A percentile compares a stretch with the other conserved stretches of the same genome.
Evolutionary conservation across 2,797 vertebrate genomes (phyloP).

Genomic region (Denticeps clupeoides): DNA sequence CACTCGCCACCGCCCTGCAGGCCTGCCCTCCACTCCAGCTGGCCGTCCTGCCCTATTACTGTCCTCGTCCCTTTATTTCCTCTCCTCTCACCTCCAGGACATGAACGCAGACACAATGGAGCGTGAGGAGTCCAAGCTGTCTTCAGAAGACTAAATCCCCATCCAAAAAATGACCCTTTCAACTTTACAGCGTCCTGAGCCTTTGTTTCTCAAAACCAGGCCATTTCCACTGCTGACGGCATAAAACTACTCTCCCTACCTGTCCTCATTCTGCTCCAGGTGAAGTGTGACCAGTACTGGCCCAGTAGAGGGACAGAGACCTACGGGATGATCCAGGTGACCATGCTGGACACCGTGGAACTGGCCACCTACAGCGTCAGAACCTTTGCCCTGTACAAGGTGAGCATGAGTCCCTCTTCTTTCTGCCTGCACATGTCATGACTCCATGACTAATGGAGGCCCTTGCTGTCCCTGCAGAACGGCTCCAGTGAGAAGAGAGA

Average conservation of each 20-base stretch:
- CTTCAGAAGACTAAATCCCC: neutral
- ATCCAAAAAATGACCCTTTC: neutral
- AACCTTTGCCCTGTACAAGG: slow-evolving; percentile 87
- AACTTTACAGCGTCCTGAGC: neutral
- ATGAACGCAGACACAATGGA: neutral
- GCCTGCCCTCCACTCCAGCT: slow-evolving; percentile 3
- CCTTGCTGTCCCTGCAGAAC: slow-evolving; percentile 52
- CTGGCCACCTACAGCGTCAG: slow-evolving; percentile 85
- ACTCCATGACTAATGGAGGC: neutral
- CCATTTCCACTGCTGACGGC: neutral
- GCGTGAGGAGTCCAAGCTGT: neutral
- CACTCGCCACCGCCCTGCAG: neutral
- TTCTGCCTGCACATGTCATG: neutral
- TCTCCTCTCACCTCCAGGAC: neutral
- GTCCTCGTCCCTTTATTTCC: too few relatives aligned
- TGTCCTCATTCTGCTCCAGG: slow-evolving; percentile 41
- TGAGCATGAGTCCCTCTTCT: slow-evolving; percentile 29
- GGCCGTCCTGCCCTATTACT: neutral
- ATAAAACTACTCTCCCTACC: neutral
- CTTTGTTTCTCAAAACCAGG: neutral
- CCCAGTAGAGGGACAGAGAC: slow-evolving; percentile 67
- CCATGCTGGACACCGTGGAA: slow-evolving; percentile 82
- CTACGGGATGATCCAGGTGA: slow-evolving; percentile 85
- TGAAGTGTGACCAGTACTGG: slow-evolving; percentile 98
- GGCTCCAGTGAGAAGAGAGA: slow-evolving; percentile 90